Percentiles rank a stretch among this genome's conserved stretches.
phyloP scores from a whole-genome alignment of 1,140 invertebrate species.

The Scaptomyza hsui region DNA sequence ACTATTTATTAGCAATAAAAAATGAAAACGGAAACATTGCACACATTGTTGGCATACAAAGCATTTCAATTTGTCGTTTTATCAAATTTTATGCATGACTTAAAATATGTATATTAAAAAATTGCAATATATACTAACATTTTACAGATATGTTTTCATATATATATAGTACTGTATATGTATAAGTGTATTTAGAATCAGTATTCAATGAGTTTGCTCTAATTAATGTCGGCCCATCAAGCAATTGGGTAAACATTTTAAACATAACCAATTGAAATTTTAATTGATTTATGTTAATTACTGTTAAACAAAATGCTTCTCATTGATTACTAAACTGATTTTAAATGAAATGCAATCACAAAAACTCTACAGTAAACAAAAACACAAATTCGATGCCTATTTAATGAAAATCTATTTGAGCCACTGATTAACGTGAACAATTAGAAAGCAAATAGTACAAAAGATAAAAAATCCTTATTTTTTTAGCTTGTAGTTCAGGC shows the following conservation, averaged over 20 bases:
- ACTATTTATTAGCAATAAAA: slow-evolving; percentile 15
- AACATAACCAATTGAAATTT: slow-evolving; percentile 49
- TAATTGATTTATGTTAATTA: slow-evolving; percentile 81
- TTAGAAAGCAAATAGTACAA: slow-evolving; percentile 13
- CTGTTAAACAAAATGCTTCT: slow-evolving; percentile 73
- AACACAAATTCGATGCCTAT: slow-evolving; percentile 38
- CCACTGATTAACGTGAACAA: slow-evolving; percentile 60
- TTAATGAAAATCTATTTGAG: slow-evolving; percentile 62
- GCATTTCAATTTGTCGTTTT: slow-evolving; percentile 19
- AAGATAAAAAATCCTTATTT: not conserved
- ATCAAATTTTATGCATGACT: slow-evolving; percentile 9
- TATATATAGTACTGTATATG: too few species aligned
- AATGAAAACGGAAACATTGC: not conserved
- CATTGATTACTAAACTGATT: slow-evolving; percentile 76
- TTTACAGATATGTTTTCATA: not conserved
- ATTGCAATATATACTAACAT: too few species aligned
- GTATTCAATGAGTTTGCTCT: slow-evolving; percentile 19
- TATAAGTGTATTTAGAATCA: not conserved
- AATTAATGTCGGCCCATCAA: slow-evolving; percentile 58
- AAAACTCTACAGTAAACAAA: slow-evolving; percentile 31
- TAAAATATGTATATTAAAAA: not conserved
- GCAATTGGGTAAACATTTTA: slow-evolving; percentile 60
- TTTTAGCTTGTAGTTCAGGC: too few species aligned
- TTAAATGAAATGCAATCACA: slow-evolving; percentile 73
- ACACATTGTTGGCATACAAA: slow-evolving; percentile 13